Conservation (phyloP, 2,888 invertebrate species). For the Caenorhabditis sp. region DNA sequence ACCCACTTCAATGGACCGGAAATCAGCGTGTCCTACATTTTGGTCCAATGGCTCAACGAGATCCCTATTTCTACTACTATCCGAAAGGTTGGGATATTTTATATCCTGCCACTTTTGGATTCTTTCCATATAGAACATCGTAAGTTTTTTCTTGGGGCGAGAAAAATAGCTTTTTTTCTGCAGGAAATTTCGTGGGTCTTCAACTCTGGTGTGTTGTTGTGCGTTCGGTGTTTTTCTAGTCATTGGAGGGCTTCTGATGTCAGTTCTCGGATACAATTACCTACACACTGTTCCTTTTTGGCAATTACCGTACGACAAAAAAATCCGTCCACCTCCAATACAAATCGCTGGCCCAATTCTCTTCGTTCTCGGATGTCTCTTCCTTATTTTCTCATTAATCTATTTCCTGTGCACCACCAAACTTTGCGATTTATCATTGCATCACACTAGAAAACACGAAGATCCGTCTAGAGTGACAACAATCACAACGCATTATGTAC, state of each 20-base stretch:
- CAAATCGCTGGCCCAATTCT: conserved; percentile 69
- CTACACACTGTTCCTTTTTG: conserved; percentile 67
- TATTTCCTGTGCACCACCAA: conserved; percentile 62
- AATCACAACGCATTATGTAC: conserved; percentile 65
- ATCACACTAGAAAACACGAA: conserved; percentile 67
- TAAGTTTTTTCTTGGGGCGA: conserved; percentile 31
- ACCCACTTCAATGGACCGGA: conserved; percentile 68
- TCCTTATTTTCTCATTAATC: conserved; percentile 57
- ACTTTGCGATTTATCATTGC: conserved; percentile 63
- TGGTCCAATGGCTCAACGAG: conserved; percentile 70
- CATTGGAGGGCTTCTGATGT: conserved; percentile 68
- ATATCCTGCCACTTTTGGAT: conserved; percentile 71
- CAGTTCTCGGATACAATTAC: conserved; percentile 63
- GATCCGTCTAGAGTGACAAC: conserved; percentile 65
- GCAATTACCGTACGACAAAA: conserved; percentile 59
- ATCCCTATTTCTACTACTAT: conserved; percentile 71
- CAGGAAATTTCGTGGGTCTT: conserved; percentile 71
- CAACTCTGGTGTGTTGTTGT: conserved; percentile 64
- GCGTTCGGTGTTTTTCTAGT: conserved; percentile 70
- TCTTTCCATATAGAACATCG: conserved; percentile 71
- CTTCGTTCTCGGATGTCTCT: conserved; percentile 54
- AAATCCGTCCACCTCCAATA: conserved; percentile 60
- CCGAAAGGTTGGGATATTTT: conserved; percentile 71
- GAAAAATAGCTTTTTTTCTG: conserved; percentile 4
- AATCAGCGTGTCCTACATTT: conserved; percentile 70